Base-by-base conservation (phyloP, 2,797 vertebrate genomes). In the Gallinago stenura region DNA sequence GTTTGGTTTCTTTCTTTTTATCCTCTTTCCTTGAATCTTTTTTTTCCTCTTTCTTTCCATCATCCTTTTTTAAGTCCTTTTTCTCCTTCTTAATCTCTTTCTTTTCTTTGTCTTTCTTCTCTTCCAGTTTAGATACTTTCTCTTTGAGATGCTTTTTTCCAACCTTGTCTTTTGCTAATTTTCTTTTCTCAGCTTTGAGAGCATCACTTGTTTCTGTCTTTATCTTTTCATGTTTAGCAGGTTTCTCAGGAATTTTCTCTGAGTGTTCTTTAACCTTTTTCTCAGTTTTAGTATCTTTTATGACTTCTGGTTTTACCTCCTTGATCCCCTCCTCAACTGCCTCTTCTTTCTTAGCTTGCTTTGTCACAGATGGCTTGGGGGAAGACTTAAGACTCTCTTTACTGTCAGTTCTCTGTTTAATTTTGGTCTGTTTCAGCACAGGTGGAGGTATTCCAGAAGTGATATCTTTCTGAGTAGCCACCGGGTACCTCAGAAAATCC, bases 101-200 rank as follows among this genome's bases (percentile, higher is more conserved):
- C 96, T 99, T 99, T 95, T 99, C 99, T 96, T 99, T 99, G 96
- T 99, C 99, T 97, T 99, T 99, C 97, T 99, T 99, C 96, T 99
- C 99, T 65, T 99, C 99, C 94, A 99, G 98, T 96, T 99, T 99
- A 35, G 99, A 98, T 9, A 97, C 95, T 93, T 98, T 99, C 87
- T 99, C 99, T 78, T 99, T 99, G 13, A 98, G 97, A 93, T 99
- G 98, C 93, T 99, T 99, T 97, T 99, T 99, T 39, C 98, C 97
- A 30, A 95, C 97, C 93, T 99, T 99, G 78, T 99, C 99, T 95
- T 99, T 99, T 75, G 97, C 94, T 66, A 99, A 64, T 96, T 99
- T 99, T 95, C 99, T 99, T 96, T 99, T 99, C 97, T 99, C 99
- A 26, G 97, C 98, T 96, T 99, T 99, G 22, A 97, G 97, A n/a